phyloP scores from a whole-genome alignment of 2,797 vertebrate genomes.

The Phrynocephalus guinanensis region DNA sequence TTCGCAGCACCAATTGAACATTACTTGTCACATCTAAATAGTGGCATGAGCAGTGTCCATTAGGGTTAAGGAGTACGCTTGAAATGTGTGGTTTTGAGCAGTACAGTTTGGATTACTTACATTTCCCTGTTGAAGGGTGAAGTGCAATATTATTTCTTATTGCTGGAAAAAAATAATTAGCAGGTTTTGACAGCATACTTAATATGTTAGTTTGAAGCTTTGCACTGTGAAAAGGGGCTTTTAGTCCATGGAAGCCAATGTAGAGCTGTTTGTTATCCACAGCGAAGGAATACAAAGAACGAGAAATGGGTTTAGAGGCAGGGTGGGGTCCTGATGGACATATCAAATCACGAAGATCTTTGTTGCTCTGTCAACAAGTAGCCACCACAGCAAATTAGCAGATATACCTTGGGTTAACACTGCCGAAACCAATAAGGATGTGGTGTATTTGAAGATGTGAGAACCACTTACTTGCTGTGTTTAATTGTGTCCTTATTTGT shows the following conservation, averaged over 20 bases:
- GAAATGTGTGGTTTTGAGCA: no score
- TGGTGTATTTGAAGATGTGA: not conserved
- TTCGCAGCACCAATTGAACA: no score
- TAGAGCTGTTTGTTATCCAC: not conserved
- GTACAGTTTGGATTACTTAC: no score
- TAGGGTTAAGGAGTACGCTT: no score
- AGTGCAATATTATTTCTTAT: no score
- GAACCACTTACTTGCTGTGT: rapidly evolving
- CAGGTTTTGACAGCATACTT: no score
- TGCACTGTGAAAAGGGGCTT: no score
- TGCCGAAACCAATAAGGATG: not conserved
- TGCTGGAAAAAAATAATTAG: no score
- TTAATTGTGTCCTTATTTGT: not conserved
- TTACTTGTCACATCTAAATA: no score
- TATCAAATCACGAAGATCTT: not conserved
- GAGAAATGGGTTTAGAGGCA: not conserved
- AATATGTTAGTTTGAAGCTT: no score
- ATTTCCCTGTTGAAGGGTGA: no score
- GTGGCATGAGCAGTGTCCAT: no score
- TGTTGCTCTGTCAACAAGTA: not conserved
- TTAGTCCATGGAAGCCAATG: not conserved
- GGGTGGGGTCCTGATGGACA: not conserved
- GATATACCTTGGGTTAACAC: not conserved
- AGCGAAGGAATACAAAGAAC: not conserved
- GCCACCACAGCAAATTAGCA: not conserved